Base-by-base conservation (phyloP, 2,113 vertebrate species). In the Enhydra lutris region DNA sequence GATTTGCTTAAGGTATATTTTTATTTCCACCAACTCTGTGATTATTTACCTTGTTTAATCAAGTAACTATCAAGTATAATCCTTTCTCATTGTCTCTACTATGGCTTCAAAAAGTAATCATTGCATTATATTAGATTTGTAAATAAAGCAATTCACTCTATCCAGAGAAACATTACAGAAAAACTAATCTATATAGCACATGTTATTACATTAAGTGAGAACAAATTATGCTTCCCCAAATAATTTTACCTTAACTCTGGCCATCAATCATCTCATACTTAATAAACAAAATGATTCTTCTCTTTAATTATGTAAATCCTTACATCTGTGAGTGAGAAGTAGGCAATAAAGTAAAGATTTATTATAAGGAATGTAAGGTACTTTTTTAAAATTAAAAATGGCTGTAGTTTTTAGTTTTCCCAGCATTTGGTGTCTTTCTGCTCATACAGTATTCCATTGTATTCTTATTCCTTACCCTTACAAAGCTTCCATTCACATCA, bases 401-500 rank as follows among this genome's bases (percentile, higher is more conserved):
- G 65, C 36, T 63, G 1, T 31, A 50, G 1, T 29, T 95, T 97
- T 89, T 34, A 3, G 24, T 50, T 96, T 96, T 89, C 81, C 36
- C 79, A 83, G 42, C 7, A 91, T 89, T 97, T 91, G 13, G 20
- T 50, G 83, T 82, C 26, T 91, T 67, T 93, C 18, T 91, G 47
- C n/a, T 94, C 78, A 88, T 63, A 94, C 24, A 93, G 15, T 92
- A 69, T 88, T 85, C 39, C 26, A 26, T 79, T 95, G 11, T 96
- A 52, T 59, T 98, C 83, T 97, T 89, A 80, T 74, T 96, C 8
- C 45, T 57, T 26, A 88, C 7, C 17, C 36, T 86, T 86, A 97
- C 94, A 98, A 97, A 91, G 96, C 90, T 97, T 91, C 84, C 42
- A 96, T 97, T 98, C 81, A 98, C 67, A 94, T 95, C n/a, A 71